These are phyloP conservation scores for Peucedramus taeniatus DNA, from an alignment of 2,113 vertebrate genomes.

Conservation along the genomic window DNA sequence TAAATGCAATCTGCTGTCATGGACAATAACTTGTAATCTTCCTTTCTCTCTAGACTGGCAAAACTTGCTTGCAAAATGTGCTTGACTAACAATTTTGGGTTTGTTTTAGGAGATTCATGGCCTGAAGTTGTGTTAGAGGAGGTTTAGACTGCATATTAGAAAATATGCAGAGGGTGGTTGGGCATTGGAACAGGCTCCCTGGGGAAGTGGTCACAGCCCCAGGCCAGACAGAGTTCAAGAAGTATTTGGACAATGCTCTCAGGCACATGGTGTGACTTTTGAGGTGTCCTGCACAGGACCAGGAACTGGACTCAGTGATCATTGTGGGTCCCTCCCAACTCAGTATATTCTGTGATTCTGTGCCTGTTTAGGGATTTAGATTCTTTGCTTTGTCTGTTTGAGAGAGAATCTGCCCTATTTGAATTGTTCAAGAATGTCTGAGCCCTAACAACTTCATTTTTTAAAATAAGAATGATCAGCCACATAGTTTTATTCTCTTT, in stretches of 20 bases:
- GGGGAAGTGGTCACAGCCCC: too few species aligned
- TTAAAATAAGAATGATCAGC: background rate
- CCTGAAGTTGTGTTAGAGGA: background rate
- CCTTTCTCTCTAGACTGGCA: background rate
- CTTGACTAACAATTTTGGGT: background rate
- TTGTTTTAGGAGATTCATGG: background rate
- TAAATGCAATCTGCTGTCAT: background rate
- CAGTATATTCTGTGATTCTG: background rate
- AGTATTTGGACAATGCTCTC: rapidly evolving
- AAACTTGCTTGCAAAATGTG: background rate
- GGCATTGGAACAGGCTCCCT: background rate
- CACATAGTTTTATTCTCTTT: background rate
- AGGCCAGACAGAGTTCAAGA: background rate
- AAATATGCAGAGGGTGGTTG: background rate
- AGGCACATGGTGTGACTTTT: background rate
- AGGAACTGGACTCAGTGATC: background rate
- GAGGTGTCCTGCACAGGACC: background rate
- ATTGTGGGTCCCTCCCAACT: background rate
- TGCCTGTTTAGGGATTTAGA: background rate
- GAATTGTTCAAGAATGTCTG: background rate
- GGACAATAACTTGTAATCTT: background rate
- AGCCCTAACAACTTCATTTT: background rate
- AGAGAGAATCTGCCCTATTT: background rate
- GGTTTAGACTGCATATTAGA: background rate
- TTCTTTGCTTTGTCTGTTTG: background rate